Base-by-base conservation (phyloP, 2,113 vertebrate genomes). In the Xerus inauris region DNA sequence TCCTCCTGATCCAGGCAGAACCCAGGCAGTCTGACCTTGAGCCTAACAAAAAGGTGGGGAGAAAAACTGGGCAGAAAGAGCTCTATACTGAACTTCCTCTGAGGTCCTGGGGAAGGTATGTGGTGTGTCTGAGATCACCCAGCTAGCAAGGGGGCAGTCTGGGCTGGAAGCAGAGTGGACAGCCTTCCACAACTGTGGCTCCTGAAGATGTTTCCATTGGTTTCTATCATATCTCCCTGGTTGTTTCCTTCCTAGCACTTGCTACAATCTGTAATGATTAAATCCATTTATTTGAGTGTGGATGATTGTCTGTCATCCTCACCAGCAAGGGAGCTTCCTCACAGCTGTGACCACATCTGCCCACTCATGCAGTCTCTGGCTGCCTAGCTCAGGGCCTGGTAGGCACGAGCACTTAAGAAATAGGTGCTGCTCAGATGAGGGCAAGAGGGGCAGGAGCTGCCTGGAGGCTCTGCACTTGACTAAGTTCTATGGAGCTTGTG, bases 281-380 rank as follows among this genome's bases (percentile, higher is more conserved):
- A 47, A 71, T 40, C 40, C 3, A n/a, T 28, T 45, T n/a, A 40
- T 38, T 30, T 67, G 26, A 40, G 67, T n/a, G 62, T 42, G 3
- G 1, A 64, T n/a, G 42, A n/a, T 8, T 40, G n/a, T 9, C 92
- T 47, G 49, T 42, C 54, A 79, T 76, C 10, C 28, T 71, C 49
- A 2, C 11, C 10, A 26, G 42, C 20, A 71, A 35, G 75, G 62
- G 26, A 32, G 59, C 69, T 49, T 32, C 65, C 85, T 14, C 5
- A 69, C 57, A 57, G 20, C 19, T 3, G 64, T 9, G 87, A 38
- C 26, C 32, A 47, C 14, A 4, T 38, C 45, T 69, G 77, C 47
- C 32, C 0, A 1, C n/a, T 14, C 38, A 13, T 0, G 5, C 26
- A 20, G 14, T 26, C n/a, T 35, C 57, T 17, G 4, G 30, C 26